Conservation (phyloP, 2,113 vertebrate genomes). For the Oceanites oceanicus region DNA sequence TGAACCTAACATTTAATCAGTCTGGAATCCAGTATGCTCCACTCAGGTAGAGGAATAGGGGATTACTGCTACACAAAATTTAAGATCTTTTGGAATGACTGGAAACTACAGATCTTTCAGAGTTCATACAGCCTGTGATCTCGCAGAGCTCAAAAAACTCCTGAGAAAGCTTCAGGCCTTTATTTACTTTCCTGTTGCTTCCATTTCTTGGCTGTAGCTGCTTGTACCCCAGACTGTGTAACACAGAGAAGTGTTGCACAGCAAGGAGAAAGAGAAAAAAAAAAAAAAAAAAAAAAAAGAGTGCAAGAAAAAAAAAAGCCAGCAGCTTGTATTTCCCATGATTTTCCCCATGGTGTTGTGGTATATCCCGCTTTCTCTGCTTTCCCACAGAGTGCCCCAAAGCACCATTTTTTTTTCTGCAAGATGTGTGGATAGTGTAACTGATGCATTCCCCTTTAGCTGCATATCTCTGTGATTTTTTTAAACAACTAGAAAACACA, state of each 20-base stretch:
- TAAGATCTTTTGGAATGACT: neutral
- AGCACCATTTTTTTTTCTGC: neutral
- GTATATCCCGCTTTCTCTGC: neutral
- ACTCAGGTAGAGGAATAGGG: neutral
- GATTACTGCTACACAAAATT: neutral
- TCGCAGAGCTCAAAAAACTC: neutral
- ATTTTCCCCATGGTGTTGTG: neutral
- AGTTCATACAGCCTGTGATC: neutral
- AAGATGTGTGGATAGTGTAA: neutral
- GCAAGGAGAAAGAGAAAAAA: neutral
- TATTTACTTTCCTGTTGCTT: neutral
- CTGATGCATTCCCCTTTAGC: neutral
- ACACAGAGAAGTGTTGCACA: neutral
- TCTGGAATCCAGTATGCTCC: neutral
- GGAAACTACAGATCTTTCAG: neutral
- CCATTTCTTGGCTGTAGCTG: neutral
- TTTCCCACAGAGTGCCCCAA: neutral
- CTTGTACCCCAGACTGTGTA: neutral
- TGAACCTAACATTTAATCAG: neutral
- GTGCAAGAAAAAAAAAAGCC: accelerated
- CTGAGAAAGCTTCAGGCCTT: neutral
- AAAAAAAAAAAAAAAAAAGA: neutral
- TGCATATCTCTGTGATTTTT: neutral
- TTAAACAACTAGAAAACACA: neutral
- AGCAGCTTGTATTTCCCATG: neutral